Base-by-base conservation (phyloP, 1,140 invertebrate species). In the Teleogryllus occipitalis region DNA sequence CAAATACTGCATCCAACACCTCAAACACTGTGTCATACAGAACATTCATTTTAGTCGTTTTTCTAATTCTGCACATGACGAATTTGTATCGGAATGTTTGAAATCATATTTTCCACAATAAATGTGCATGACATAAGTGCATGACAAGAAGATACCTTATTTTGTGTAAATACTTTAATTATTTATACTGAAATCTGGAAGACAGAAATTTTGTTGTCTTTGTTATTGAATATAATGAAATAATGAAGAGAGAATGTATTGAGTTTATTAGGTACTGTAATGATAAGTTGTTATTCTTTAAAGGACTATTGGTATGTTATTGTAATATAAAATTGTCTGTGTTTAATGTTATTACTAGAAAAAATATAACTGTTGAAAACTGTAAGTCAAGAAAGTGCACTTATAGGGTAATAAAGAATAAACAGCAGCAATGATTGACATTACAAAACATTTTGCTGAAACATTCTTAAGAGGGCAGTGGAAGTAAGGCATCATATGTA, bases 381-480 rank as follows among this genome's bases (percentile, higher is more conserved):
- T 65, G 54, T 65, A 65, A 65, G 54, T 65, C 54, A 18, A 65
- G 54, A 65, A 65, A 65, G 54, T 65, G 54, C 54, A 65, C 54
- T 65, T 65, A 65, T 65, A 65, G 54, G 54, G 18, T 65, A 65
- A 65, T 65, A 65, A 65, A 65, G 54, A 65, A 14, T 14, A 65
- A 65, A 65, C 10, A 65, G 7, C 54, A 65, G 54, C 54, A 65
- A 18, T 3, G 54, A 65, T 65, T 65, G 54, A 65, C 54, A 65
- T 65, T 65, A 65, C 54, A 14, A 10, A 65, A 65, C 54, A 65
- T 65, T 65, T 65, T 18, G 18, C 10, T 14, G 54, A 65, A 65
- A 65, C 18, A 18, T 65, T 65, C 54, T 14, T 14, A 65, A 65
- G 18, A 65, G 27, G 27, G 27, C 1, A 39, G 27, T 39, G 27